Base-by-base conservation (phyloP, 1,140 invertebrate species). In the Drosophila ercepeae region DNA sequence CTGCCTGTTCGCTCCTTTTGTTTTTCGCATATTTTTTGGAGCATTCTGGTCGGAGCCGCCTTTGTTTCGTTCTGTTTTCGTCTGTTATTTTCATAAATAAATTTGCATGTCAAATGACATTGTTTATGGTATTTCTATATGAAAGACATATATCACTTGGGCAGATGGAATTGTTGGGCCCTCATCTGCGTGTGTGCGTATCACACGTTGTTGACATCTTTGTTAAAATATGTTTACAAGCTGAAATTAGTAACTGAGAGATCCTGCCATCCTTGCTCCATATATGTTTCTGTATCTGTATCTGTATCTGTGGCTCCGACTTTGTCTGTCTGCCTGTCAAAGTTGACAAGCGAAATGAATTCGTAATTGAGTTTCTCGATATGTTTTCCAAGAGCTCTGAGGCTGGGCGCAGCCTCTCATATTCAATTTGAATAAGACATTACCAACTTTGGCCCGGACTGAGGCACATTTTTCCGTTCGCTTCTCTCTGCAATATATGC, bases 171-270 rank as follows among this genome's bases (percentile, higher is more conserved):
- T 32, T 53, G 49, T 55, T 50, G 50, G 39, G 41, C 48, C 68
- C 48, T 71, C 45, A 45, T 46, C 61, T 53, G 51, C 68, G 58
- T 73, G 49, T 42, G 25, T 44, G 61, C 21, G 61, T 39, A 63
- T 86, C 82, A 75, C 79, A 84, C 79, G 74, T 71, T 89, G 82
- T 89, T 88, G 82, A 88, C 82, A 88, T 75, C 83, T 88, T 78
- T 88, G 83, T 88, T 88, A 89, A 88, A 88, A 88, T 88, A 88
- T 88, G 82, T 88, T 88, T 88, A 88, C 82, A 88, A 78, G 78
- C 83, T 72, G 61, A 75, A 88, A 88, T 88, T 88, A 88, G 82
- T 78, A 79, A 63, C 51, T 29, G 53, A 32, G 58, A 67, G 60
- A 63, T 65, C 8, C 29, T 48, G 25, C 32, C 57, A 65, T 63